Conservation (phyloP, 2,797 vertebrate genomes). For the Crocodylus rhombifer region DNA sequence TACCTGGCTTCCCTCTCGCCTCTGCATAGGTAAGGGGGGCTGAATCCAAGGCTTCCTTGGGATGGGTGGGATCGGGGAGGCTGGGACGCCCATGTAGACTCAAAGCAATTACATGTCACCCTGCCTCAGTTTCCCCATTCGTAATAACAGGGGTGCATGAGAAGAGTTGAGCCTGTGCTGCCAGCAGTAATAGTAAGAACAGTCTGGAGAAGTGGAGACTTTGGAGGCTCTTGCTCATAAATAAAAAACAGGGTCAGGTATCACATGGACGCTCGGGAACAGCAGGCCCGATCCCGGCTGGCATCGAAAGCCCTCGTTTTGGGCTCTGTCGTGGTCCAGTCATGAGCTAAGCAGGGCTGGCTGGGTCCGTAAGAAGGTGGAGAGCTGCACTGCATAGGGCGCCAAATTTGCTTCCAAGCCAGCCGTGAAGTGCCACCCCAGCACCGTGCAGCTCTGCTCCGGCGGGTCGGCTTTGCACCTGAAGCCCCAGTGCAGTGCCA, state of each 20-base stretch:
- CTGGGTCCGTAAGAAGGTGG: too few relatives aligned
- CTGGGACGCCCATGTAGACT: background rate
- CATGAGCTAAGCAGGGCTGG: background rate
- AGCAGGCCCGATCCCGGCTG: too few relatives aligned
- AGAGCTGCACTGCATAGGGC: background rate
- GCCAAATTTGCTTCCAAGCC: background rate
- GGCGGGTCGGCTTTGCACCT: too few relatives aligned
- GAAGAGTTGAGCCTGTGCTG: background rate
- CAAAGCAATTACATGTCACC: background rate
- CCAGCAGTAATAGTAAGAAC: background rate
- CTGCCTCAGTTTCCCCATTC: background rate
- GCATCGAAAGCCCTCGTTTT: too few relatives aligned
- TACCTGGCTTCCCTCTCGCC: background rate
- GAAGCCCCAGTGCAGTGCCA: background rate
- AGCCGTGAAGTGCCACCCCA: background rate
- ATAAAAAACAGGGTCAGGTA: too few relatives aligned
- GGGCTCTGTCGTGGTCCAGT: too few relatives aligned
- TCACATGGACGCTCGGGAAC: too few relatives aligned
- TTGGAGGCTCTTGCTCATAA: too few relatives aligned
- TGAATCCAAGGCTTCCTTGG: background rate
- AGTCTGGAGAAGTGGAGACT: too few relatives aligned
- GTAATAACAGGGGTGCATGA: background rate
- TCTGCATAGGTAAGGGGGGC: background rate
- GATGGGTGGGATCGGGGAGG: background rate
- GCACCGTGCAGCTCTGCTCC: background rate